phyloP scores from a whole-genome alignment of 2,113 vertebrate genomes.

The Cinclus mexicanus region DNA sequence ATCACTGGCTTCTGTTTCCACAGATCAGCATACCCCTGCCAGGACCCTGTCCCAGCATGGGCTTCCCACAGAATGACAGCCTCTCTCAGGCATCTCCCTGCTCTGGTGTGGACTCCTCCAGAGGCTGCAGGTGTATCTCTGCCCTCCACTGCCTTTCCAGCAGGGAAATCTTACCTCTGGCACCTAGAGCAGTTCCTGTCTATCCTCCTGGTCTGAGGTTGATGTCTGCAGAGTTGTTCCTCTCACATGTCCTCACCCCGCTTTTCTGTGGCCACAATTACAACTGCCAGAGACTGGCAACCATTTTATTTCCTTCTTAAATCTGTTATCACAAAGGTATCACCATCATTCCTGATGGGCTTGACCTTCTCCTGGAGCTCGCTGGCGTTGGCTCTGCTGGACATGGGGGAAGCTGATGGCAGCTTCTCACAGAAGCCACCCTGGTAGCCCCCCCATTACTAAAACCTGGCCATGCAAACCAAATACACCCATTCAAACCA shows the following conservation, averaged over 20 bases:
- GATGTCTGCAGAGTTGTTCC: neutral
- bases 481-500: neutral
- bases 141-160: no score
- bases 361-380: neutral
- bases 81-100: neutral
- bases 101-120: rapidly evolving
- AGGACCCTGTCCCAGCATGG: neutral
- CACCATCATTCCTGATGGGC: neutral
- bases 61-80: rapidly evolving
- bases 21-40: neutral
- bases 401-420: neutral
- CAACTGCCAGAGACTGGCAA: neutral
- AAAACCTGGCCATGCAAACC: neutral
- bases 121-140: neutral
- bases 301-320: neutral
- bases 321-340: neutral
- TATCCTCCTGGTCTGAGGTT: neutral
- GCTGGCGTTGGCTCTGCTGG: neutral
- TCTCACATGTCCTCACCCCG: rapidly evolving
- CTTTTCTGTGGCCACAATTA: neutral
- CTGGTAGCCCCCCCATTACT: rapidly evolving
- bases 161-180: neutral
- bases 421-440: neutral
- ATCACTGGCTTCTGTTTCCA: neutral
- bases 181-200: neutral